These are phyloP conservation scores for Limosa lapponica DNA, from an alignment of 2,797 vertebrate genomes.

Conservation along the genomic window DNA sequence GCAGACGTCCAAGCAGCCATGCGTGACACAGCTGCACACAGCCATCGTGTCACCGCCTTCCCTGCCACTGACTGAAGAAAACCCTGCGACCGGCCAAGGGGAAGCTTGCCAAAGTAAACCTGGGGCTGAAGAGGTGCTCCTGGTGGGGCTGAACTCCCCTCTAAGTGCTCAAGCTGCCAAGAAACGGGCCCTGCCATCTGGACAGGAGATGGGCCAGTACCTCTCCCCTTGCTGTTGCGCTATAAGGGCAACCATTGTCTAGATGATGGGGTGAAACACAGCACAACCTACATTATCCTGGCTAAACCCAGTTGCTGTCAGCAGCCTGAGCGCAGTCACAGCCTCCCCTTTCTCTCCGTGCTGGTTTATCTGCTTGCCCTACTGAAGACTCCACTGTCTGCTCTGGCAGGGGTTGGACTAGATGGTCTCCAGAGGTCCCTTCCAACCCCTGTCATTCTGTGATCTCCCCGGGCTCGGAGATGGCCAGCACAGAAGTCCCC, in stretches of 20 bases:
- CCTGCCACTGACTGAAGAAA: neutral
- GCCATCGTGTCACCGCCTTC: neutral
- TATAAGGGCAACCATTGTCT: neutral
- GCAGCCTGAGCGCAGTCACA: neutral
- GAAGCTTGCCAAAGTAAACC: neutral
- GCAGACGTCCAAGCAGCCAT: neutral
- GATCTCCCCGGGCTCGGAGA: neutral
- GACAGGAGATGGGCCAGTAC: neutral
- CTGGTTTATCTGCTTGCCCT: neutral
- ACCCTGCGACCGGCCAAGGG: neutral
- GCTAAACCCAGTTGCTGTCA: neutral
- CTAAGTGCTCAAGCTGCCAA: neutral
- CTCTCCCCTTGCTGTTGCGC: neutral
- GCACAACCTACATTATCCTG: neutral
- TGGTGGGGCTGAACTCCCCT: neutral
- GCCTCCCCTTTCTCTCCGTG: neutral
- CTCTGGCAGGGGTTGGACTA: too few relatives aligned
- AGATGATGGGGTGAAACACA: neutral
- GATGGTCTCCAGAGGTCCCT: too few relatives aligned
- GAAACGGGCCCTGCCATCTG: neutral
- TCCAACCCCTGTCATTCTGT: too few relatives aligned
- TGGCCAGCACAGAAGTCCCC: rapidly evolving
- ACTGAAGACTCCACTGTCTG: neutral
- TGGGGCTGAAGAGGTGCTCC: neutral
- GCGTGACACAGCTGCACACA: neutral